Evolutionary conservation across 2,888 invertebrate species (phyloP).

Genomic region (Parnassius smintheus): DNA sequence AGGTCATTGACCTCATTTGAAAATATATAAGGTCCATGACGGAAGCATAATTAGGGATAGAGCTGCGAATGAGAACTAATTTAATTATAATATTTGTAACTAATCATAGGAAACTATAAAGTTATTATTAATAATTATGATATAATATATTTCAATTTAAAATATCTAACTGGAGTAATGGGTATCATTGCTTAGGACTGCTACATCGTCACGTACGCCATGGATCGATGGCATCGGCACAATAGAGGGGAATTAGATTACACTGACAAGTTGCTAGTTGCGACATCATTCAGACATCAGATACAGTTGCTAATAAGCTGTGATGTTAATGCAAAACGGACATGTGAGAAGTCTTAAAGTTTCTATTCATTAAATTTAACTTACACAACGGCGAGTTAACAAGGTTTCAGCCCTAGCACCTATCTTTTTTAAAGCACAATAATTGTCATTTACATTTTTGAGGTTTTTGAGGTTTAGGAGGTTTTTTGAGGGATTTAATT

Average conservation of each 20-base stretch:
- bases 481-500: too few relatives aligned
- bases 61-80: too few relatives aligned
- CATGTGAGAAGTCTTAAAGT: background rate
- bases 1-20: background rate
- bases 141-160: too few relatives aligned
- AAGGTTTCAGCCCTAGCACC: background rate
- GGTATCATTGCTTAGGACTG: conserved; percentile 6
- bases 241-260: conserved; percentile 18
- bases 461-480: too few relatives aligned
- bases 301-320: conserved; percentile 4
- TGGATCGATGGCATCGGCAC: conserved; percentile 23
- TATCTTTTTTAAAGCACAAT: background rate
- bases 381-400: background rate
- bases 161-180: background rate
- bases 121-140: too few relatives aligned
- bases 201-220: conserved; percentile 32
- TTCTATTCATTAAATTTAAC: background rate
- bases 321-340: background rate
- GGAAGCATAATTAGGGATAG: too few relatives aligned
- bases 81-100: too few relatives aligned
- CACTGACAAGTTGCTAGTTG: background rate
- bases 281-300: conserved; percentile 6
- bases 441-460: too few relatives aligned
- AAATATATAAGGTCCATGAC: too few relatives aligned
- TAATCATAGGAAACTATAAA: too few relatives aligned